A percentile compares a stretch with the other conserved stretches of the same genome.
Conservation (phyloP, 2,113 vertebrate genomes). For the Grantiella picta region DNA sequence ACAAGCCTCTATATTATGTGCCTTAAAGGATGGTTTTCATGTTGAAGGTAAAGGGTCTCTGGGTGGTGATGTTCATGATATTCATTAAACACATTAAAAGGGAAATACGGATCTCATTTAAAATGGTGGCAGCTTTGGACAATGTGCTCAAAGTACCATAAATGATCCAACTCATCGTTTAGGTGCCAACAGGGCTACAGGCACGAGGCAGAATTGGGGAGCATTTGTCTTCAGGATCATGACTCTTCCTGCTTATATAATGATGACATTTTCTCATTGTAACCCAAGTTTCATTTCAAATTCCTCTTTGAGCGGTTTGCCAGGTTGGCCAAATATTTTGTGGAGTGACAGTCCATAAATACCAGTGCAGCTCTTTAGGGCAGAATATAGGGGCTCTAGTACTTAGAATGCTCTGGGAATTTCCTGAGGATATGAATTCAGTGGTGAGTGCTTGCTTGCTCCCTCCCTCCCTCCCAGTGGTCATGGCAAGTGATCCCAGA, state of each 20-base stretch:
- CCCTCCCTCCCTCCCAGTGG: neutral
- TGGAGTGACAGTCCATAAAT: neutral
- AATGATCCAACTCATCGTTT: neutral
- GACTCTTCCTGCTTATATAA: neutral
- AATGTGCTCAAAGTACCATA: neutral
- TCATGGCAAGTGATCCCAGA: neutral
- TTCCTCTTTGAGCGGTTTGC: neutral
- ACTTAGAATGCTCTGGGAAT: neutral
- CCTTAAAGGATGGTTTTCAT: neutral
- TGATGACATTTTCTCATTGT: neutral
- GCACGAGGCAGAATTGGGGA: neutral
- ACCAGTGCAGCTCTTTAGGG: neutral
- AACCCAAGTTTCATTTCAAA: neutral
- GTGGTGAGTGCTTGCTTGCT: neutral
- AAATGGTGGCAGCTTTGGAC: neutral
- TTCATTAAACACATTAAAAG: neutral
- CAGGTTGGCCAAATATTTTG: neutral
- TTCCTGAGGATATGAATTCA: neutral
- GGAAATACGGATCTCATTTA: neutral
- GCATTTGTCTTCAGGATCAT: neutral
- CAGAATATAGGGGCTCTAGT: neutral
- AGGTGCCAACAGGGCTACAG: neutral
- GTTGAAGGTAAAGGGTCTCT: neutral
- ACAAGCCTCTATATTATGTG: neutral
- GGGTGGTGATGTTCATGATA: neutral